phyloP scores from a whole-genome alignment of 1,140 invertebrate species.

The Heliconius eleuchia region DNA sequence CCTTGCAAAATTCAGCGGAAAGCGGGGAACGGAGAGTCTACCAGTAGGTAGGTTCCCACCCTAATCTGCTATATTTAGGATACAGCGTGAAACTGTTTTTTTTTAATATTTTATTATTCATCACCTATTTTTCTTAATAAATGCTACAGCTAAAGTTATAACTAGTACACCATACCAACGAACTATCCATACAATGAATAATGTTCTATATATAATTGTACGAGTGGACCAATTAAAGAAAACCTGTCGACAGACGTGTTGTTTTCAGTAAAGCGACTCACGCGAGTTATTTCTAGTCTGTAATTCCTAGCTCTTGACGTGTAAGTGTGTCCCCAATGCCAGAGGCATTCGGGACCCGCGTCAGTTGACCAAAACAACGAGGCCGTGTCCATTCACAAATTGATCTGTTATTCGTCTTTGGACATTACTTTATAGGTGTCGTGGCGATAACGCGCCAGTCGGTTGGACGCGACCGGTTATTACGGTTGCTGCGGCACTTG shows the following conservation, averaged over 20 bases:
- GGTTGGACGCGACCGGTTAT: constrained; percentile 73
- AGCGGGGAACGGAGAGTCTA: too few species aligned
- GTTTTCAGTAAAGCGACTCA: constrained; percentile 40
- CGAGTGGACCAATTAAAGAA: constrained; percentile 30
- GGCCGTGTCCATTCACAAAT: constrained; percentile 58
- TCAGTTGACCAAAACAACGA: constrained; percentile 71
- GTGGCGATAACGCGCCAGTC: constrained; percentile 74
- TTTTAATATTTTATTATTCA: too few species aligned
- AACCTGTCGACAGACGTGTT: constrained; percentile 38
- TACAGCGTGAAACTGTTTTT: too few species aligned
- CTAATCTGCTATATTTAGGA: too few species aligned
- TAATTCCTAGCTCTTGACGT: constrained; percentile 50
- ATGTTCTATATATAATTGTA: constrained; percentile 16
- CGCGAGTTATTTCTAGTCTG: constrained; percentile 39
- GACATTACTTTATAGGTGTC: constrained; percentile 53
- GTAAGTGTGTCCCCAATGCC: constrained; percentile 46
- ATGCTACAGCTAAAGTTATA: too few species aligned
- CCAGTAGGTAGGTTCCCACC: too few species aligned
- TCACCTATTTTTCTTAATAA: too few species aligned
- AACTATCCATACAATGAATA: background rate
- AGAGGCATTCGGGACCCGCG: constrained; percentile 61
- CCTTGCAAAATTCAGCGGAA: too few species aligned
- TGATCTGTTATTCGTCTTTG: constrained; percentile 33
- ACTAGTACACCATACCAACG: background rate
- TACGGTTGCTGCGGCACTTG: constrained; percentile 63